Conservation (phyloP, 1,140 invertebrate species). For the Xylocopa sonorina region DNA sequence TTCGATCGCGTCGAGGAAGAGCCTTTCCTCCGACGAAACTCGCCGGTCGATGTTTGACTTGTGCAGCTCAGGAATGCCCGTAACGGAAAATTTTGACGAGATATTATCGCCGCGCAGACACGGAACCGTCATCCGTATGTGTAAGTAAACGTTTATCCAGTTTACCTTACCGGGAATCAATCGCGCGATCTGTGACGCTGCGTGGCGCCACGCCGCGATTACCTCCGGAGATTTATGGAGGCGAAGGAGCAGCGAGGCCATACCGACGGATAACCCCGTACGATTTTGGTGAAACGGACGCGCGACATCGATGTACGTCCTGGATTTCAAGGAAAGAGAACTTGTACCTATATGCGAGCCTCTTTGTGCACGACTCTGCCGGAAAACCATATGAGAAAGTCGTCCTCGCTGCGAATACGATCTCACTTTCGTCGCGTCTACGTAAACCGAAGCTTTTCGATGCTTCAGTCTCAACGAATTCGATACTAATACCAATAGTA, state of each 20-base stretch:
- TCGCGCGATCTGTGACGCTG: conserved; percentile 46
- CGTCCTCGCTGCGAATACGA: background rate
- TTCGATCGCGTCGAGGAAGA: too few species aligned
- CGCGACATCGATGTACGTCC: conserved; percentile 69
- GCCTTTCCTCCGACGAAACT: too few species aligned
- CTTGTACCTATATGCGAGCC: conserved; percentile 27
- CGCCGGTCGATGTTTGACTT: too few species aligned
- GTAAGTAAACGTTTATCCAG: too few species aligned
- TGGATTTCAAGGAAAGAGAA: conserved; percentile 56
- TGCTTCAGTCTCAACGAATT: too few species aligned
- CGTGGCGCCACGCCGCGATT: conserved; percentile 51
- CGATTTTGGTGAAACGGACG: conserved; percentile 51
- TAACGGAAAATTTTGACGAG: too few species aligned
- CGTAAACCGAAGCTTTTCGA: background rate
- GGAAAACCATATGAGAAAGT: conserved; percentile 36
- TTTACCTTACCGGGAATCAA: conserved; percentile 45
- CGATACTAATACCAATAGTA: too few species aligned
- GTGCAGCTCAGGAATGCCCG: too few species aligned
- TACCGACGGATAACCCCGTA: conserved; percentile 17
- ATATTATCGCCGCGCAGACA: too few species aligned
- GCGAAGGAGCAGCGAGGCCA: conserved; percentile 16
- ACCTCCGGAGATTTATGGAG: conserved; percentile 50
- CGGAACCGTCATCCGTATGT: too few species aligned
- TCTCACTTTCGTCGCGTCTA: conserved; percentile 24
- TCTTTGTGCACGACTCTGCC: background rate